Evolutionary conservation across 2,113 vertebrate genomes (phyloP), one percentile per base, ranked within the genome.

Genomic region (Ploceus nigricollis): DNA sequence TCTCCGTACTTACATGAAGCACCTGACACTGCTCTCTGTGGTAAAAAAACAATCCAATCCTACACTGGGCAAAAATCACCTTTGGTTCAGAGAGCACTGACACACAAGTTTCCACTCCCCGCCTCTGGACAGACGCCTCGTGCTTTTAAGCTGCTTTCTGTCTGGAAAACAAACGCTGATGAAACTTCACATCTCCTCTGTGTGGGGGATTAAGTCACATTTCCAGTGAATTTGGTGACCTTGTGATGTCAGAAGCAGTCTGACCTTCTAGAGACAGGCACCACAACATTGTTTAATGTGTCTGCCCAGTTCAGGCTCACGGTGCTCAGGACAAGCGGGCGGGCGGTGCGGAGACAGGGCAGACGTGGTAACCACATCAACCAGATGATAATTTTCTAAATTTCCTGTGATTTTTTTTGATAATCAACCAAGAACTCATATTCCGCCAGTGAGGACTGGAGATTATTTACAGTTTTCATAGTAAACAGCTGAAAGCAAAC

Each of bases 401-500:
- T 33, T 60, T 56, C 22, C 61, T 14, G 39, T 50, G 61, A 70
- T 33, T 20, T 25, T 18, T 37, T 70, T 18, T 58, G 27, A 35
- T 66, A 8, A 28, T 9, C 21, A 6, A 53, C 39, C 45, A 18
- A 64, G 45, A 8, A 21, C 10, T 13, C 15, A 1, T 6, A 1
- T 11, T 25, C 42, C 21, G 16, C 15, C 61, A 11, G 3, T 1
- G 24, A 81, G 69, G 64, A 11, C 57, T 23, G 54, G 20, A 24
- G 45, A 24, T 13, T 27, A 58, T 54, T 89, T 75, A 16, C 60
- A 75, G 53, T 5, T 18, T 27, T 56, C 25, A 19, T 0, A 68
- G 87, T 10, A 47, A 90, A 60, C 45, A 73, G 73, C 61, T 39
- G 78, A 72, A 94, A 91, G 17, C 40, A n/a, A 82, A 93, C 4